Evolutionary conservation across 2,888 invertebrate species (phyloP), one percentile per base, ranked within the genome.

Genomic region (Eristalis intricaria): DNA sequence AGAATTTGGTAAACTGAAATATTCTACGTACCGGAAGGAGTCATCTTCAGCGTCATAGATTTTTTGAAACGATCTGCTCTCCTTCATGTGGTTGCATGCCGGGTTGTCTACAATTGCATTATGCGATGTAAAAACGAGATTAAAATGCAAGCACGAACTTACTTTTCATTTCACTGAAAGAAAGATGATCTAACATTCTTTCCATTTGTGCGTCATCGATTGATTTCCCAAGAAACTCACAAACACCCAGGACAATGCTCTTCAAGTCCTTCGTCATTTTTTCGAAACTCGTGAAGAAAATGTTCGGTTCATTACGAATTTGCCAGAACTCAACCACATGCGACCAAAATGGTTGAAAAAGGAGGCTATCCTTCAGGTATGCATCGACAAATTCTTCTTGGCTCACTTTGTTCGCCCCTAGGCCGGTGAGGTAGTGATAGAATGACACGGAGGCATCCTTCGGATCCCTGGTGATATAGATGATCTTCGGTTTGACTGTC

Each of bases 381-480:
- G 26, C 60, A 11, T 13, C 58, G 0, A 89, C 22, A 35, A 80
- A 89, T 0, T 94, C 94, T 89, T 94, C 93, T 86, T 96, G 95
- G 90, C 95, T 95, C 0, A 73, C 79, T 32, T 95, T 94, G 11
- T 91, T 90, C 87, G 94, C 95, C 89, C 95, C 95, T 0, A 95
- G 95, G 63, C 94, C 94, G 86, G 95, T 94, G 0, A 95, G 91
- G 84, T 95, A 94, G 91, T 97, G 95, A 90, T 95, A 97, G 91
- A 95, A 97, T 0, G 97, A 97, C 0, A 97, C 96, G 0, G 95
- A 95, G 0, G 96, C 96, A 91, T 97, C 97, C 91, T 97, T 96
- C 0, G 97, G 97, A 92, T 98, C 97, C 86, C 98, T 94, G 0
- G 96, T 96, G 0, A 97, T 95, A 90, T 97, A 98, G 58, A 98